Percentiles rank a stretch among this genome's conserved stretches.
These are phyloP conservation scores for Lottia gigantea DNA, from an alignment of 2,888 invertebrate species.

Conservation along the genomic window DNA sequence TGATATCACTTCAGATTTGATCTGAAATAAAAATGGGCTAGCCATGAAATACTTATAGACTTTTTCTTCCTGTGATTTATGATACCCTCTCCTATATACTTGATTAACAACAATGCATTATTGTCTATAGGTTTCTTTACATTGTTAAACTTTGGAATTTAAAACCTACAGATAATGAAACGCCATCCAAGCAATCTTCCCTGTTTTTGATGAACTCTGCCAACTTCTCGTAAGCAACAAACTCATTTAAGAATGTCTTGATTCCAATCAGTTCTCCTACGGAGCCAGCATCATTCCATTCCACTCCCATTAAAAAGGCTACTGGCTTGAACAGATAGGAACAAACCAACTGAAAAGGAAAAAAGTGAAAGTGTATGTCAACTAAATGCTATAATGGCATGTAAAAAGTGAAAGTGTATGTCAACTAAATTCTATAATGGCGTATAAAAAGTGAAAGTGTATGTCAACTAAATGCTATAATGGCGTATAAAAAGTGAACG, in stretches of 20 bases:
- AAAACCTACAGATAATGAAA: constrained; percentile 49
- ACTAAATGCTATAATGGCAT: too few relatives aligned
- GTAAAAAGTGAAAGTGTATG: too few relatives aligned
- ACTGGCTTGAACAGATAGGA: constrained; percentile 91
- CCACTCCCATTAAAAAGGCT: constrained; percentile 84
- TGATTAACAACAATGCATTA: too few relatives aligned
- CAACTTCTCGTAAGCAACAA: constrained; percentile 87
- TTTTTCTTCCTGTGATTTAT: too few relatives aligned
- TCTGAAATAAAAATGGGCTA: constrained; percentile 69
- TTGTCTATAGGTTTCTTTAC: too few relatives aligned
- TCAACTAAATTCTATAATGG: too few relatives aligned
- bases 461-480: too few relatives aligned
- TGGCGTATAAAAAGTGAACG: too few relatives aligned
- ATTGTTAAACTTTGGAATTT: too few relatives aligned
- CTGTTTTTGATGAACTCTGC: constrained; percentile 48
- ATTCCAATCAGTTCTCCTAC: constrained; percentile 87
- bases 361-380: not conserved
- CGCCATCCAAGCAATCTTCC: constrained; percentile 35
- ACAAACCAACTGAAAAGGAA: constrained; percentile 71
- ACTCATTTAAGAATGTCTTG: constrained; percentile 92
- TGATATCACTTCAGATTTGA: constrained; percentile 82
- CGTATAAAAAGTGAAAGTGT: too few relatives aligned
- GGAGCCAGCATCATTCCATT: constrained; percentile 76
- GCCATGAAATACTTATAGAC: too few relatives aligned
- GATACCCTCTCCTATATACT: too few relatives aligned